Conservation (phyloP, 2,113 vertebrate genomes). For the Capricornis sumatraensis region DNA sequence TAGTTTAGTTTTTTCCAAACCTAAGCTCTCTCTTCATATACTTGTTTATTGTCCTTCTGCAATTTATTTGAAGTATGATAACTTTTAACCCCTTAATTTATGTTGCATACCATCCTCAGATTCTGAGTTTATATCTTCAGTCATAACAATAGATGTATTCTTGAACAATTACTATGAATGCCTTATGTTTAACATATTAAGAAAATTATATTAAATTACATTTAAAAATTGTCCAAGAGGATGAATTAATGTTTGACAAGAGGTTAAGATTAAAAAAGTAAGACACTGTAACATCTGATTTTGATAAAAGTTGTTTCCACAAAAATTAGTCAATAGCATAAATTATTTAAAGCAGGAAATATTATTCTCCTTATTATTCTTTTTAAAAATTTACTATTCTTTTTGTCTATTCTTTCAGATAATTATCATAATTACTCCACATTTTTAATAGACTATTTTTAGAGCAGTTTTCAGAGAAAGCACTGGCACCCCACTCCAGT, state of each 20-base stretch:
- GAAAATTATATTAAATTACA: neutral
- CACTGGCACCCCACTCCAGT: too few species aligned
- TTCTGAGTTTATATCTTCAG: neutral
- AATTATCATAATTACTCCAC: neutral
- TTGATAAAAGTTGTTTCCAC: neutral
- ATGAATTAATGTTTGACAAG: neutral
- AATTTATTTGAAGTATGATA: neutral
- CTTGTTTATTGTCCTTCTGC: neutral
- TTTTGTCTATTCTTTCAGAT: neutral
- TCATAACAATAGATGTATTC: neutral
- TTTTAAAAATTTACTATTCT: neutral
- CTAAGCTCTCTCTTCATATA: neutral
- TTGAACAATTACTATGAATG: neutral
- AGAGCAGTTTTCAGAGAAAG: neutral
- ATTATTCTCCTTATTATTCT: neutral
- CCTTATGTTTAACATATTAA: neutral
- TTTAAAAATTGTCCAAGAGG: neutral
- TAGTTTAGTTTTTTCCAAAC: neutral
- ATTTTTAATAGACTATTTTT: neutral
- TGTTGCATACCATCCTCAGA: neutral
- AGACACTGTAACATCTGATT: neutral
- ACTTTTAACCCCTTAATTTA: neutral
- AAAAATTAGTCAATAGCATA: neutral
- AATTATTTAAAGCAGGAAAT: neutral
- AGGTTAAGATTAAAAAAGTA: neutral